Percentiles rank a stretch among this genome's conserved stretches.
These are phyloP conservation scores for Bombus polaris DNA, from an alignment of 1,140 invertebrate species.

Conservation along the genomic window DNA sequence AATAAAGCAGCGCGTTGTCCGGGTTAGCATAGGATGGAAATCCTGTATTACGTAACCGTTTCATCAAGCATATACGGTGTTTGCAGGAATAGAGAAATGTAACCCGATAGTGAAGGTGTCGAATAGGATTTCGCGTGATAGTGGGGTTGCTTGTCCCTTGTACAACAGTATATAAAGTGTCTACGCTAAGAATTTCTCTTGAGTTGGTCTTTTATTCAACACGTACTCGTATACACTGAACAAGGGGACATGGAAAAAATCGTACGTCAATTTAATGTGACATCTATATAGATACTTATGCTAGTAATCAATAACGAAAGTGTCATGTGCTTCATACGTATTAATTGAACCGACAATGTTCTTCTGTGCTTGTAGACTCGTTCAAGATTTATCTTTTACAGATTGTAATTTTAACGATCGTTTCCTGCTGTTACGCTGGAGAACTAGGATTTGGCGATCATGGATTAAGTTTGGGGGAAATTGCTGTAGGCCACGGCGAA, in stretches of 20 bases:
- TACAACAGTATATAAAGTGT: constrained; percentile 67
- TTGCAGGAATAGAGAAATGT: constrained; percentile 36
- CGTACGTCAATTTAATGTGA: constrained; percentile 46
- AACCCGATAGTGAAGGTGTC: constrained; percentile 60
- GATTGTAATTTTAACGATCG: constrained; percentile 61
- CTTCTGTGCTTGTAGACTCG: background rate
- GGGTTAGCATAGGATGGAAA: constrained; percentile 43
- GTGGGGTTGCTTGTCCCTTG: constrained; percentile 59
- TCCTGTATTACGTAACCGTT: constrained; percentile 54
- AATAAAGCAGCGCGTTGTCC: background rate
- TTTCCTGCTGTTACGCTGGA: constrained; percentile 51
- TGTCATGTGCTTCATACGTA: too few relatives aligned
- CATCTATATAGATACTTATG: background rate
- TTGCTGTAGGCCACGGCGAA: constrained; percentile 56
- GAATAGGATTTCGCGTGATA: constrained; percentile 39
- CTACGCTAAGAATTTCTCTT: constrained; percentile 42
- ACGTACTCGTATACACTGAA: background rate
- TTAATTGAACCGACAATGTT: background rate
- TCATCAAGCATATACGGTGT: background rate
- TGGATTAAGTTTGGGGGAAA: constrained; percentile 69
- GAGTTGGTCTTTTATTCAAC: constrained; percentile 49
- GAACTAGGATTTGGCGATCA: constrained; percentile 47
- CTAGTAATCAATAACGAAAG: background rate
- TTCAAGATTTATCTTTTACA: constrained; percentile 26
- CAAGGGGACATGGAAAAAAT: constrained; percentile 43